Percentiles rank a stretch among this genome's conserved stretches.
Conservation (phyloP, 2,888 invertebrate genomes). For the Cephus spinipes region DNA sequence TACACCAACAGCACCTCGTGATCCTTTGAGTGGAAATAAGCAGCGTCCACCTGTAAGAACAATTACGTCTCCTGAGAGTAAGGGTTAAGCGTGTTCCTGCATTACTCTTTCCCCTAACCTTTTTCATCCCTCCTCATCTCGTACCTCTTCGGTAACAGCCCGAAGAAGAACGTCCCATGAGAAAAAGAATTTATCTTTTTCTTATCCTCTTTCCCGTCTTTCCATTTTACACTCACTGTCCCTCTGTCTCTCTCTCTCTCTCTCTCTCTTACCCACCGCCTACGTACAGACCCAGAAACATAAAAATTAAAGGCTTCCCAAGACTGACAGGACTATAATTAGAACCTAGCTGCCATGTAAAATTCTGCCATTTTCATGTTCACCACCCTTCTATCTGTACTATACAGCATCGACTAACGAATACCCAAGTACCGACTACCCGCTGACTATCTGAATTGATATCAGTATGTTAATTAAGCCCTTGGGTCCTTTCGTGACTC, state of each 20-base stretch:
- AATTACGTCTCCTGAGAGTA: background rate
- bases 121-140: background rate
- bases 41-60: background rate
- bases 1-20: background rate
- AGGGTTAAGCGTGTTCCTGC: background rate
- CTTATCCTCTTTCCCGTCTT: background rate
- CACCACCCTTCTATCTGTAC: background rate
- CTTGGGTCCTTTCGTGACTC: slow-evolving; percentile 28
- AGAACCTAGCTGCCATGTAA: background rate
- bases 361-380: background rate
- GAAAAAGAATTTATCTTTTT: background rate
- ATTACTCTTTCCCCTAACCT: background rate
- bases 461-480: slow-evolving; percentile 24
- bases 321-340: background rate
- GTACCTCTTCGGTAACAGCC: background rate
- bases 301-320: background rate
- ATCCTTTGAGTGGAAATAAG: background rate
- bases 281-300: background rate
- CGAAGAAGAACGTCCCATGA: background rate
- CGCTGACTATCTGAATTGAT: slow-evolving; percentile 15
- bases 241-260: background rate
- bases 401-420: background rate
- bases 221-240: too few relatives aligned
- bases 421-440: background rate
- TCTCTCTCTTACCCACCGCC: background rate